Evolutionary conservation across 1,140 invertebrate genomes (phyloP).

Genomic region (Prorops nasuta): DNA sequence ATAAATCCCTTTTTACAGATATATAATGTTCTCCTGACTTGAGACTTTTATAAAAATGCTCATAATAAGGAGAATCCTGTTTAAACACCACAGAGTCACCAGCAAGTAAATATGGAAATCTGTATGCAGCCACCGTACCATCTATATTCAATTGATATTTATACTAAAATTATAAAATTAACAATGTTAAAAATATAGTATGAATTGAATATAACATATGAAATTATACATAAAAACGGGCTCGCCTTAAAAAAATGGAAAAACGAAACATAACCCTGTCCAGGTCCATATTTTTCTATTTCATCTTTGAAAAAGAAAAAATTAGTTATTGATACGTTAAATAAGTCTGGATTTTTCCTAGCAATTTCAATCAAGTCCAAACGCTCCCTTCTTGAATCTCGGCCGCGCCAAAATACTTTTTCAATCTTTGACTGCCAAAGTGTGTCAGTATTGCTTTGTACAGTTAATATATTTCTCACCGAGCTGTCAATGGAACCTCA

Average conservation of each 20-base stretch:
- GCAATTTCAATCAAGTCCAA: slow-evolving; percentile 82
- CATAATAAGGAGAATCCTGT: slow-evolving; percentile 90
- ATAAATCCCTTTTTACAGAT: slow-evolving; percentile 77
- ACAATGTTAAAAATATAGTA: not conserved
- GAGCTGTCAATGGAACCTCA: too few species aligned
- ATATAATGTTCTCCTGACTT: slow-evolving; percentile 80
- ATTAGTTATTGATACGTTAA: slow-evolving; percentile 92
- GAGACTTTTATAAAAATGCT: slow-evolving; percentile 87
- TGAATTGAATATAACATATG: slow-evolving; percentile 16
- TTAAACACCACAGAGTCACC: slow-evolving; percentile 88
- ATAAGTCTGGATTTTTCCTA: slow-evolving; percentile 72
- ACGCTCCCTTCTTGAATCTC: slow-evolving; percentile 83
- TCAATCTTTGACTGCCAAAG: slow-evolving; percentile 75
- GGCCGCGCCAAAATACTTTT: slow-evolving; percentile 87
- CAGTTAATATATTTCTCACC: slow-evolving; percentile 84
- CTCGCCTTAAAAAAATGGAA: slow-evolving; percentile 94
- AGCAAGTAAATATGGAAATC: slow-evolving; percentile 87
- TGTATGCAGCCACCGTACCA: slow-evolving; percentile 94
- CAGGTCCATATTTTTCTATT: slow-evolving; percentile 82
- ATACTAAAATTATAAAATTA: slow-evolving; percentile 68
- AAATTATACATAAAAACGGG: too few species aligned
- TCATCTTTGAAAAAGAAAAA: slow-evolving; percentile 94
- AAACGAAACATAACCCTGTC: slow-evolving; percentile 81
- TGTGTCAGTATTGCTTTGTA: slow-evolving; percentile 74
- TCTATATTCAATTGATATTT: slow-evolving; percentile 95